phyloP scores from a whole-genome alignment of 1,140 invertebrate species.

The Holcopasites calliopsidis region DNA sequence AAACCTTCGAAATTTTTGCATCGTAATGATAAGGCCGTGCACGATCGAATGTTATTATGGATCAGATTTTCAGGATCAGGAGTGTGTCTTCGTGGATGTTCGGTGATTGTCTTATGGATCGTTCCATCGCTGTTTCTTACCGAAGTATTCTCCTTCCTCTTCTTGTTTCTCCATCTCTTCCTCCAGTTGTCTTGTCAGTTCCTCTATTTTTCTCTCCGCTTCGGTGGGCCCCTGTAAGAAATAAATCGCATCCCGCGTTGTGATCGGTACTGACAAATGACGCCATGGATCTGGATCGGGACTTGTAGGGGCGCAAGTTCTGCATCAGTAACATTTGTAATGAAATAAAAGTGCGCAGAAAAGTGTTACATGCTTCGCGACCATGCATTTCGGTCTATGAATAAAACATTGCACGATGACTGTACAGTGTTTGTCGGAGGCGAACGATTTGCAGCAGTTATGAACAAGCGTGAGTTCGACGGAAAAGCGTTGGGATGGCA shows the following conservation, averaged over 20 bases:
- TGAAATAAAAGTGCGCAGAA: too few relatives aligned
- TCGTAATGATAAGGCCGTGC: too few relatives aligned
- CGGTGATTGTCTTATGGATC: background rate
- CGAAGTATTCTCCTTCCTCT: conserved; percentile 97
- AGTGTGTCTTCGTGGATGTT: too few relatives aligned
- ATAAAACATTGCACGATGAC: conserved; percentile 45
- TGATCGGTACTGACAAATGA: conserved; percentile 26
- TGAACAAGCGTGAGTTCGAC: conserved; percentile 49
- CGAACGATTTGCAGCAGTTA: conserved; percentile 39
- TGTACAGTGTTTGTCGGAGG: conserved; percentile 23
- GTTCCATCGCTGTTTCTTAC: conserved; percentile 80
- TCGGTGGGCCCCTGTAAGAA: conserved; percentile 88
- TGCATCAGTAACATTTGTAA: too few relatives aligned
- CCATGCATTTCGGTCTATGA: conserved; percentile 4
- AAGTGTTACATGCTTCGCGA: conserved; percentile 14
- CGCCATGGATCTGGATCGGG: background rate
- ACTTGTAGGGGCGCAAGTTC: conserved; percentile 10
- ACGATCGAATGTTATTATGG: background rate
- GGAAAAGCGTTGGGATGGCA: conserved; percentile 37
- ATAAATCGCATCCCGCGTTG: conserved; percentile 32
- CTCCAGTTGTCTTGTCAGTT: conserved; percentile 92
- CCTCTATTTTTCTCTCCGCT: conserved; percentile 94
- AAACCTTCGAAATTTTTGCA: too few relatives aligned
- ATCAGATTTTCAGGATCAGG: background rate
- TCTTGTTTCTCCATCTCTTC: conserved; percentile 97